These are phyloP conservation scores for Gymnoscopelus microlampas DNA, from an alignment of 2,797 vertebrate species.

Conservation along the genomic window DNA sequence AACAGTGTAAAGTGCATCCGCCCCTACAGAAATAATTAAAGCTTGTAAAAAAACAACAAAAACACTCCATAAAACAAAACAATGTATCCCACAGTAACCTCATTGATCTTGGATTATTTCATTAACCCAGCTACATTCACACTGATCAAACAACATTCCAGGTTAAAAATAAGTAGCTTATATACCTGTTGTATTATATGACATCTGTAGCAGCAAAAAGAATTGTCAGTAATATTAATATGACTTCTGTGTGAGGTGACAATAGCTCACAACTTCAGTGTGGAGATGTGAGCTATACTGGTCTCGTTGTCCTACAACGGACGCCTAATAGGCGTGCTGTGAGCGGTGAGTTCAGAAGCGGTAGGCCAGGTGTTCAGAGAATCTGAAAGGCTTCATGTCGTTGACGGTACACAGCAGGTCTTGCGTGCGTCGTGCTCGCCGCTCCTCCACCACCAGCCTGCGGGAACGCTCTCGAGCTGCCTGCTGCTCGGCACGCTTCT, in stretches of 20 bases:
- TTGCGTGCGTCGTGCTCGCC: slow-evolving; percentile 84
- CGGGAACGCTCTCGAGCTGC: slow-evolving; percentile 85
- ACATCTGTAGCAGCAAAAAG: neutral
- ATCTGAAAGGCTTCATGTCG: slow-evolving; percentile 84
- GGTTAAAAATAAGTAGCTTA: no score
- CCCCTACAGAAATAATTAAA: slow-evolving; percentile 4
- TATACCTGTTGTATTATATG: neutral
- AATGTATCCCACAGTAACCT: neutral
- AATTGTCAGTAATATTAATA: neutral
- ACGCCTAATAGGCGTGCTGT: neutral
- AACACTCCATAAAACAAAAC: neutral
- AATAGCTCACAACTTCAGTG: neutral
- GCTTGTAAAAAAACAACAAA: slow-evolving; percentile 12
- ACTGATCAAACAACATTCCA: slow-evolving; percentile 4
- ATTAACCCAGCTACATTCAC: slow-evolving; percentile 7
- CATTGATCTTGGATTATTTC: neutral
- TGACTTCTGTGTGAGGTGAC: neutral
- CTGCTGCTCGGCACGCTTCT: slow-evolving; percentile 88
- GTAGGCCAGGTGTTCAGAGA: slow-evolving; percentile 84
- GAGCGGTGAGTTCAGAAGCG: slow-evolving; percentile 63
- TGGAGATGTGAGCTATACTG: no score
- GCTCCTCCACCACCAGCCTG: slow-evolving; percentile 87
- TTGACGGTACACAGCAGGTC: slow-evolving; percentile 81
- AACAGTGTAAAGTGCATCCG: slow-evolving; percentile 47
- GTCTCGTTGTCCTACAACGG: neutral